Base-by-base conservation (phyloP, 2,797 vertebrate species). In the Siniperca undulata region DNA sequence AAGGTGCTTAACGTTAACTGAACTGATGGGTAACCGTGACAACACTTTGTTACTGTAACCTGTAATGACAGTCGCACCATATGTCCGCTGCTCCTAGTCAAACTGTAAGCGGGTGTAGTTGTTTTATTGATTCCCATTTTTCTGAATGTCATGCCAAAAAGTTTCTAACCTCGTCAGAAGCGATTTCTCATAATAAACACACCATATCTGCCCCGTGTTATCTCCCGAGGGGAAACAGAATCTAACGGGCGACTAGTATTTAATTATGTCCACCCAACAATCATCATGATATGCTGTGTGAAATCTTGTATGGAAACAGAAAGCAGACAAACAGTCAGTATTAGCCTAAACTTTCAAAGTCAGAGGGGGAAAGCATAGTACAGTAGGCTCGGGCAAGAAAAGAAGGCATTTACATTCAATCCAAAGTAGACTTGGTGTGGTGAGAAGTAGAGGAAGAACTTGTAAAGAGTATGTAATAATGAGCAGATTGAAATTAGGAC, bases 1-100 rank as follows among this genome's bases (percentile, higher is more conserved):
- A 42, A 70, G 46, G 34, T 27, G 66, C 4, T 65, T 38, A 27
- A 20, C 30, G 5, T 5, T 36, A 5, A 36, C 36, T 58, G 46
- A 36, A 46, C 7, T 74, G 19, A 40, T 12, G 10, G n/a, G n/a
- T 66, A 69, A 71, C 53, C 24, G 77, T 76, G 77, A 70, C 68
- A 78, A 60, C 56, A 55, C 72, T 22, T 17, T 56, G 67, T 20
- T 22, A 46, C 30, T 61, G 36, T 27, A 10, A 20, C 0, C 13
- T 2, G 11, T n/a, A 16, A 20, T 24, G 36, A 65, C 40, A 40
- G 24, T 6, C 4, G 1, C 36, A 14, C 50, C 70, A 65, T 52
- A 36, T 64, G 48, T 16, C 7, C 30, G 11, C 7, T 42, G 19
- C 13, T 64, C 27, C 14, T 11, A 44, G 19, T 64, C 50, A 42